Evolutionary conservation across 2,888 invertebrate species (phyloP).

Genomic region (Nemotelus pantherinus): DNA sequence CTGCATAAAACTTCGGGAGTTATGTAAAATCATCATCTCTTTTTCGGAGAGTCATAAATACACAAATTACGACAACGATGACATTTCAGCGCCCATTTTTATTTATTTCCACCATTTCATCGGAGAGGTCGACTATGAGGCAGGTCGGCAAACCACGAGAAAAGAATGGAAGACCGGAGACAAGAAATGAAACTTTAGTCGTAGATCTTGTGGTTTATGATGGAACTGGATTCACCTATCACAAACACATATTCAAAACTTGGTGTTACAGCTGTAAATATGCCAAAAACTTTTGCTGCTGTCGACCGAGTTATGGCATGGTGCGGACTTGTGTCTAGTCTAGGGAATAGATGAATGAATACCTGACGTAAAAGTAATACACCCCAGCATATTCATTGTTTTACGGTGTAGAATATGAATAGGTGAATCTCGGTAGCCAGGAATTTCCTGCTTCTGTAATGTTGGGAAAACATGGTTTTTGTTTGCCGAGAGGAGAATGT

Average conservation of each 20-base stretch:
- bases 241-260: conserved; percentile 31
- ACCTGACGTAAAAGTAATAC: neutral
- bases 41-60: conserved; percentile 28
- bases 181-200: conserved; percentile 24
- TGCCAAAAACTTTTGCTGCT: conserved; percentile 26
- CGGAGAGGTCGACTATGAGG: neutral
- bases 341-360: neutral
- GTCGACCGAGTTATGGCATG: neutral
- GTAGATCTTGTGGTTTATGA: conserved; percentile 35
- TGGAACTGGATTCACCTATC: conserved; percentile 38
- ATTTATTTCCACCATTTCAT: conserved; percentile 20
- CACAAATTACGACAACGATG: conserved; percentile 38
- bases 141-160: no score
- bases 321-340: neutral
- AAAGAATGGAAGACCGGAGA: neutral
- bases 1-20: conserved; percentile 10
- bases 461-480: conserved; percentile 5
- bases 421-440: conserved; percentile 1
- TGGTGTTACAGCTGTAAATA: conserved; percentile 37
- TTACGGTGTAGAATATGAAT: conserved; percentile 1
- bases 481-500: neutral
- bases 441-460: neutral
- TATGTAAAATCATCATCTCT: conserved; percentile 9
- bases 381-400: conserved; percentile 7
- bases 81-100: conserved; percentile 31